Conservation (phyloP, 2,113 vertebrate species). For the Ginglymostoma cirratum region DNA sequence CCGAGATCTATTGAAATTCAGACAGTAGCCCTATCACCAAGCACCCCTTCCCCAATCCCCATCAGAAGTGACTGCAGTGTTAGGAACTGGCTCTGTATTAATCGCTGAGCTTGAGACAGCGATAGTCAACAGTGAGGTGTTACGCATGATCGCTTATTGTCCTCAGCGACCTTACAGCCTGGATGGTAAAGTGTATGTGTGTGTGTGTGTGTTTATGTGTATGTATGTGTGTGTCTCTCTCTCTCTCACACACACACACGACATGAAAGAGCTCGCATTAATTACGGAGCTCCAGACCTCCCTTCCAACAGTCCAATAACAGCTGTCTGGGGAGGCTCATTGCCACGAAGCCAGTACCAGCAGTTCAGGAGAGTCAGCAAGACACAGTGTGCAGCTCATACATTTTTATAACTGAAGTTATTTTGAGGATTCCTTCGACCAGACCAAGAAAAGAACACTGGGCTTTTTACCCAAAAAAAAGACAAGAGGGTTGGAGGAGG, state of each 20-base stretch:
- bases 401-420: slow-evolving; percentile 57
- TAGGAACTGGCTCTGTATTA: not conserved
- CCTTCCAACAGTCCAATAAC: slow-evolving; percentile 86
- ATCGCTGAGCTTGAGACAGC: not conserved
- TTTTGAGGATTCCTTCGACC: slow-evolving; percentile 51
- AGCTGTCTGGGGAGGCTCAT: slow-evolving; percentile 80
- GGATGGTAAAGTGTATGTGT: not conserved
- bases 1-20: not conserved
- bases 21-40: not conserved
- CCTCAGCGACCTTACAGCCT: not conserved
- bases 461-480: not conserved
- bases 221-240: not conserved
- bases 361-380: slow-evolving; percentile 64
- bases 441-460: not conserved
- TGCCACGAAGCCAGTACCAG: slow-evolving; percentile 65
- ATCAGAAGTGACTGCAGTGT: not conserved
- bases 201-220: not conserved
- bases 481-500: not conserved
- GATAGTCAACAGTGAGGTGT: not conserved
- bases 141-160: not conserved
- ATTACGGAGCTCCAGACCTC: slow-evolving; percentile 82
- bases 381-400: slow-evolving; percentile 63
- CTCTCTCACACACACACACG: slow-evolving; percentile 14
- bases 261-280: slow-evolving; percentile 48
- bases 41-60: no score